phyloP scores from a whole-genome alignment of 2,888 invertebrate genomes.

The Macrophya annulata region DNA sequence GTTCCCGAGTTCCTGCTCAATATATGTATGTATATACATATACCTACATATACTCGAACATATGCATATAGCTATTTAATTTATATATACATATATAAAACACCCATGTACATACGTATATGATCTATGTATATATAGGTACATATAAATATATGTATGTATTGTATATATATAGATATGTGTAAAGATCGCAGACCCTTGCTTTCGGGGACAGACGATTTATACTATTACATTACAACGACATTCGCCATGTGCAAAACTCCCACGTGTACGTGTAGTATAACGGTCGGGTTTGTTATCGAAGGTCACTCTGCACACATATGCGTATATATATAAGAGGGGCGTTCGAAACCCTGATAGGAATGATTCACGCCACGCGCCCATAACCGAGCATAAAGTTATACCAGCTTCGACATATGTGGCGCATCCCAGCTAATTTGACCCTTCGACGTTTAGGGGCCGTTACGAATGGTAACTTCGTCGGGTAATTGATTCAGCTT shows the following conservation, averaged over 20 bases:
- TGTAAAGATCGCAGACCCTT: background rate
- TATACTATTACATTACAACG: background rate
- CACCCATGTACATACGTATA: no score
- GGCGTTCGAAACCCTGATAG: conserved; percentile 31
- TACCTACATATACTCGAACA: background rate
- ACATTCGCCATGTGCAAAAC: conserved; percentile 56
- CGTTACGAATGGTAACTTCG: conserved; percentile 36
- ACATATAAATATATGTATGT: background rate
- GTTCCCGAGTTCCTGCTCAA: conserved; percentile 23
- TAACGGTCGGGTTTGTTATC: conserved; percentile 56
- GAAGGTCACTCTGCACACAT: background rate
- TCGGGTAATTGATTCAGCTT: conserved; percentile 23
- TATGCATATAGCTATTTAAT: background rate
- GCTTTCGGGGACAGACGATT: background rate
- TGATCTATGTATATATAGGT: background rate
- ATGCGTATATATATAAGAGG: background rate
- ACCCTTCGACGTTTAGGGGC: conserved; percentile 32
- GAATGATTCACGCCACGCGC: conserved; percentile 50
- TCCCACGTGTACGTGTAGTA: conserved; percentile 58
- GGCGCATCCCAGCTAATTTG: conserved; percentile 50
- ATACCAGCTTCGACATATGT: conserved; percentile 48
- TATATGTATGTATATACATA: background rate
- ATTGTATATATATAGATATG: background rate
- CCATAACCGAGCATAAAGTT: conserved; percentile 27
- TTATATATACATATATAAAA: background rate